These are phyloP conservation scores for Kryptopterus vitreolus DNA, from an alignment of 2,797 vertebrate species.

Conservation along the genomic window DNA sequence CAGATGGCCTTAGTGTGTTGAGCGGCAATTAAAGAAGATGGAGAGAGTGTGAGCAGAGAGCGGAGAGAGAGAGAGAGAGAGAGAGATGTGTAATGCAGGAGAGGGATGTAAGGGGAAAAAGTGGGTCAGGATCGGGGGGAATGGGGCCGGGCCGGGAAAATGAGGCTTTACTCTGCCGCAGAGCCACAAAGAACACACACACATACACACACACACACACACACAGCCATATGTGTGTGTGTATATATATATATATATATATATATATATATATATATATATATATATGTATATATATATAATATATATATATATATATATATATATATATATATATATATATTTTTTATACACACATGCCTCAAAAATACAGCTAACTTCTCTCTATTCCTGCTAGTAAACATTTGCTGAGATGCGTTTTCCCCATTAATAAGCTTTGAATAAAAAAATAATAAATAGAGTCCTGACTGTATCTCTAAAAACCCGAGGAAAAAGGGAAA, in stretches of 20 bases:
- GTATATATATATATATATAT: no score
- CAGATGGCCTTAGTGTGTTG: conserved; percentile 90
- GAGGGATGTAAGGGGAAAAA: conserved; percentile 49
- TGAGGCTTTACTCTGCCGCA: conserved; percentile 58
- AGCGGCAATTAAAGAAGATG: conserved; percentile 82
- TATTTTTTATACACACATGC: no score
- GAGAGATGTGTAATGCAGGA: not conserved
- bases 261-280: no score
- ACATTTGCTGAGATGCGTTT: not conserved
- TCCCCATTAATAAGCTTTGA: not conserved
- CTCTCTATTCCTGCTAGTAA: not conserved
- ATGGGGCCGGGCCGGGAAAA: conserved; percentile 58
- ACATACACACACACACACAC: conserved; percentile 36
- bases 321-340: no score
- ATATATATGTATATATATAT: no score
- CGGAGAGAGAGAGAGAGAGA: not conserved
- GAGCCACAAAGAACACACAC: conserved; percentile 55
- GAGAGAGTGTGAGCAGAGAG: conserved; percentile 62
- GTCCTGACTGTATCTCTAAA: conserved; percentile 38
- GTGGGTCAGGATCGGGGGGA: conserved; percentile 50
- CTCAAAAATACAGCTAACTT: not conserved
- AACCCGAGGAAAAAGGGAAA: not conserved
- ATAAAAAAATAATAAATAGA: no score
- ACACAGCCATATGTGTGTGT: conserved; percentile 18
- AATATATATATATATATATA: no score